Base-by-base conservation (phyloP, 2,113 vertebrate species). In the Leiothrix lutea region DNA sequence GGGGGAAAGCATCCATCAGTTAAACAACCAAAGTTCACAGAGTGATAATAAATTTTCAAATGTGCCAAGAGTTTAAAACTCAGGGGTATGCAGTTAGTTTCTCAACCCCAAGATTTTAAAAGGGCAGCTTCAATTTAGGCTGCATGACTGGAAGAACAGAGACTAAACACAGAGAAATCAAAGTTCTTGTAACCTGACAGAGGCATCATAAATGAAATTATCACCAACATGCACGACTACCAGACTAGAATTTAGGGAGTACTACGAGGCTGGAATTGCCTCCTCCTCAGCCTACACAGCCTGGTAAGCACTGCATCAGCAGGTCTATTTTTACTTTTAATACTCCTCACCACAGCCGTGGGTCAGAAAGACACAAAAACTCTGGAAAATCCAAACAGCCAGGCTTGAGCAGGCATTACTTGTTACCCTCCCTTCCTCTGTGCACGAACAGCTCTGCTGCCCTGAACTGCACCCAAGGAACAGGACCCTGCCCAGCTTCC, bases 401-500 rank as follows among this genome's bases (percentile, higher is more conserved):
- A 60, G 44, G 26, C 40, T 38, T 1, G 21, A 70, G 72, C 42
- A 51, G 36, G 56, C 67, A 18, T 10, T 14, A 3, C 31, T 56
- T 3, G 36, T 26, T 47, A 19, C 14, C 7, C 48, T 80, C 13
- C n/a, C 71, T 42, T 53, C 45, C 38, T 62, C n/a, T 1, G 26
- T 5, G 53, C 53, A 57, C 0, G 1, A 11, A 14, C 18, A 69
- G 50, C 56, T 42, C 26, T 5, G 1, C 50, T n/a, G 65, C 80
- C 47, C 20, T 4, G 45, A 80, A 4, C 62, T 65, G 54, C 80
- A 29, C 58, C 75, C 78, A 38, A 50, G 71, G 3, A 58, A 17
- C 38, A n/a, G 42, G 75, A 50, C 58, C n/a, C 15, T 50, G 69
- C 58, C 88, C 92, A 57, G 77, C 24, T 95, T 93, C 90, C 85